Evolutionary conservation across 2,797 vertebrate species (phyloP), one percentile per base, ranked within the genome.

Genomic region (Ceryle rudis): DNA sequence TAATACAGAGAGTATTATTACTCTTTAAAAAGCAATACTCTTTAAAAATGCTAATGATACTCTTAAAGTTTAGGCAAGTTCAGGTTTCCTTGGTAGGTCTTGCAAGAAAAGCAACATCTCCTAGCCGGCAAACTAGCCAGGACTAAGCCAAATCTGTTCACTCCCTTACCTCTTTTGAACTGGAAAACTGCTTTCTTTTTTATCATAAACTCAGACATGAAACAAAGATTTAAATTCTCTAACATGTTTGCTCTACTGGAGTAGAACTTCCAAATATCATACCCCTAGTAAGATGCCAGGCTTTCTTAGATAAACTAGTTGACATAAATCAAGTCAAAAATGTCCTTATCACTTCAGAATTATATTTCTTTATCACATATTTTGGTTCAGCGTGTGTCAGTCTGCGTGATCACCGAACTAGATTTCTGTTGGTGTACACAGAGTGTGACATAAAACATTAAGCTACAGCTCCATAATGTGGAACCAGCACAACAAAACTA

Each of bases 211-310:
- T 66, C n/a, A 44, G 28, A 31, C 39, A 82, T 33, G 44, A 79
- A 90, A 89, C 7, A 21, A 78, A 93, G 35, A 33, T 0, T 11
- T 6, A 41, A 41, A 84, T n/a, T 23, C 41, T 90, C 8, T 83
- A 67, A 66, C 10, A 21, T 8, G 33, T 11, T 0, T 0, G 11
- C 35, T 69, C n/a, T 61, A 0, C 46, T 15, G 4, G 47, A 10
- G 18, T 31, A 70, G 14, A 82, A 23, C 52, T 89, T 79, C 55
- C 47, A 69, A 72, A 80, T 47, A 79, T n/a, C 66, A 93, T 13
- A 73, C 0, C 10, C 16, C 21, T 29, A 52, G 6, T 41, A 81
- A 54, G 57, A 88, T 4, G 28, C 5, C 44, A 88, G 39, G 20
- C 20, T 52, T 83, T 78, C 33, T 62, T 22, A 90, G 58, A 42